Base-by-base conservation (phyloP, 2,113 vertebrate genomes). In the Atlantisia rogersi region DNA sequence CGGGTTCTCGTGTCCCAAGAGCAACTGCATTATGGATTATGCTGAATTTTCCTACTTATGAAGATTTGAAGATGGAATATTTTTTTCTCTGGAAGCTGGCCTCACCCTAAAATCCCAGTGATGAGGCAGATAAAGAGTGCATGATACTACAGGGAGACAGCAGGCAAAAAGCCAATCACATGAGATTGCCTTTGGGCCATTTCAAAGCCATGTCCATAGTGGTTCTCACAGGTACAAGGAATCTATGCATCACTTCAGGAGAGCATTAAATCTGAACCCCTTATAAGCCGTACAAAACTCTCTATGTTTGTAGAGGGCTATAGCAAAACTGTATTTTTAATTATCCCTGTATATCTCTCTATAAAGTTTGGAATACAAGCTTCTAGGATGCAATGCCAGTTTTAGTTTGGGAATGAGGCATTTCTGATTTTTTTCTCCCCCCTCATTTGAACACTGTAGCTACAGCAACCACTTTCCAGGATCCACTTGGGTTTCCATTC, bases 401-500 rank as follows among this genome's bases (percentile, higher is more conserved):
- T 92, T 95, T 81, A 40, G 10, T 55, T 55, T 79, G 11, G 21
- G 26, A 94, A 56, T 55, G 13, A 31, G 16, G 17, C 56, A 46
- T 92, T 89, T 84, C 25, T 76, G n/a, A 14, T 40, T 65, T 60
- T 37, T 22, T 35, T 44, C 5, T 19, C 5, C 1, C 44, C 14
- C 44, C 11, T 60, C 31, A 44, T 84, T 78, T 93, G 42, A 88
- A 50, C 68, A 76, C 40, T 76, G 65, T 74, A 87, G 73, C 70
- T 82, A 24, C 48, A 91, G 78, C 65, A 86, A 81, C 58, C 15
- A 26, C 55, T 86, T 92, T 62, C 55, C 48, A 86, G 37, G 67
- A 65, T 50, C 86, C 89, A 59, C 91, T 95, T 22, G 1, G 15
- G 91, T 93, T 96, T 95, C 89, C 31, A 24, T 74, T 94, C 75